Conservation (phyloP, 1,140 invertebrate genomes). For the Bombus confusus region DNA sequence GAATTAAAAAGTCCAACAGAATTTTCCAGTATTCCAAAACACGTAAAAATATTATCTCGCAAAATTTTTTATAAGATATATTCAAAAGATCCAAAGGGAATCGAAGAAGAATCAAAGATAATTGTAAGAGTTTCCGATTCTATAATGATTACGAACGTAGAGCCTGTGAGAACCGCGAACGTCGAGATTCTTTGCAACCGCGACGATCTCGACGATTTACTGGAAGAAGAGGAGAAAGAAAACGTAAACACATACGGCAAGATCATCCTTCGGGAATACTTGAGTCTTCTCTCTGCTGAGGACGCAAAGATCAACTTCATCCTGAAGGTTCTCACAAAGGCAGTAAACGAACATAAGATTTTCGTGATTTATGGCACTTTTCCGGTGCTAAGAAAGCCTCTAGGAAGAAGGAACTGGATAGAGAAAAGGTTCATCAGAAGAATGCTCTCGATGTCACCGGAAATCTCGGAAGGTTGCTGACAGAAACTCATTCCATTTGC, state of each 20-base stretch:
- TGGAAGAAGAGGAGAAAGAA: constrained; percentile 17
- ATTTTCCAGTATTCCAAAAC: background rate
- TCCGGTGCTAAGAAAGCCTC: constrained; percentile 47
- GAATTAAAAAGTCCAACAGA: background rate
- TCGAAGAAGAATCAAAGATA: constrained; percentile 8
- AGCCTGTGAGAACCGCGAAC: constrained; percentile 29
- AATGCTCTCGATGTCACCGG: constrained; percentile 44
- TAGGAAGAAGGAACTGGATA: constrained; percentile 57
- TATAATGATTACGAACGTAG: background rate
- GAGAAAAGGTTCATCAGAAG: constrained; percentile 59
- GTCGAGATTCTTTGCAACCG: constrained; percentile 57
- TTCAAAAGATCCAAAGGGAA: constrained; percentile 18
- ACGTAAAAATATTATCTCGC: background rate
- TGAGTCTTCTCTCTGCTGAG: constrained; percentile 37
- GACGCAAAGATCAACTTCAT: constrained; percentile 51
- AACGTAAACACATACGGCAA: constrained; percentile 28
- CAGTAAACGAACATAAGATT: constrained; percentile 54
- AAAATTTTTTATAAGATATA: constrained; percentile 42
- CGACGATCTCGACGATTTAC: constrained; percentile 45
- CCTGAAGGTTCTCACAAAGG: constrained; percentile 51
- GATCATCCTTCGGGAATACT: constrained; percentile 50
- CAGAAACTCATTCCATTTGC: background rate
- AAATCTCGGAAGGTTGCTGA: constrained; percentile 47
- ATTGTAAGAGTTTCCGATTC: constrained; percentile 28
- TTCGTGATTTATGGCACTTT: constrained; percentile 58